Base-by-base conservation (phyloP, 2,888 invertebrate species). In the Eupithecia pulchellata region DNA sequence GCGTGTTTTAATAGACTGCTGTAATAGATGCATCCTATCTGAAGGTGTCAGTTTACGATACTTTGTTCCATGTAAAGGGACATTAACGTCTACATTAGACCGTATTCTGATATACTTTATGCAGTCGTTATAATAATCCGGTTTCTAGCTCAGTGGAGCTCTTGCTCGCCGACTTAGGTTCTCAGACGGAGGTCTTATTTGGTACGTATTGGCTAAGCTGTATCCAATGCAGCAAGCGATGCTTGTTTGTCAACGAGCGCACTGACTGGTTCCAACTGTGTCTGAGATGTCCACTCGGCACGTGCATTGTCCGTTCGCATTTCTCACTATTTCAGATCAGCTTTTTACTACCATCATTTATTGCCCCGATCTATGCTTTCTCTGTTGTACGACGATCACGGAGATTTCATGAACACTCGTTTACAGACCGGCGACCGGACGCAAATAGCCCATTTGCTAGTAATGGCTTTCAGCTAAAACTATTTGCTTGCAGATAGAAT, bases 341-440 rank as follows among this genome's bases (percentile, higher is more conserved):
- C 78, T 82, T 77, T 84, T 82, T 85, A 86, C 82, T 82, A 77
- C 81, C 72, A 73, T 76, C 82, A 86, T 89, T 86, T 86, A 82
- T 84, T 84, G 82, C 77, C 76, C 72, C 77, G 77, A 81, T 80
- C 81, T 82, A 79, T 84, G 84, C 82, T 85, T 88, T 85, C 84
- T 83, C 84, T 81, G 81, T 84, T 84, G 85, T 81, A 79, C 78
- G 73, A 78, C 78, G 80, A 78, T 67, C 77, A 76, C 80, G 75
- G 78, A 76, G 77, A 75, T 78, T 77, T 78, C 71, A 78, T 70
- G 74, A 79, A 66, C 72, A 67, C 72, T 74, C 74, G 74, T 77
- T 74, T 75, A 73, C 67, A 64, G 75, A 68, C 74, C 64, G 70
- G 67, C 66, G 72, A 73, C 69, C 73, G 68, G 77, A 82, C 82